Percentiles rank a stretch among this genome's conserved stretches.
Evolutionary conservation across 2,888 invertebrate genomes (phyloP).

Genomic region (Malthinus seriepunctatus): DNA sequence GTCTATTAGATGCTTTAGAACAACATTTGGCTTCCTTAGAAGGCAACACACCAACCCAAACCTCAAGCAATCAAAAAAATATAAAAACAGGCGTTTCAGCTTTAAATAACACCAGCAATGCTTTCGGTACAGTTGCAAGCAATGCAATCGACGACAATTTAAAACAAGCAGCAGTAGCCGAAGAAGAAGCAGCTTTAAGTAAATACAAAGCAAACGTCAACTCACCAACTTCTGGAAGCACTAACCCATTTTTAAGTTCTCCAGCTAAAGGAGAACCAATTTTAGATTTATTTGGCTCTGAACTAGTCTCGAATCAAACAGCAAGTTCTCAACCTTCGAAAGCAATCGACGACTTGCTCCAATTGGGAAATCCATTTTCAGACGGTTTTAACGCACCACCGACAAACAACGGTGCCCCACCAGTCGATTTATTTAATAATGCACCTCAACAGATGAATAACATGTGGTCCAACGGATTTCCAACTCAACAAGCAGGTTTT

Average conservation of each 20-base stretch:
- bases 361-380: constrained; percentile 90
- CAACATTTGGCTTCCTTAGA: constrained; percentile 94
- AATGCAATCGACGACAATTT: constrained; percentile 83
- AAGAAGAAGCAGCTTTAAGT: constrained; percentile 95
- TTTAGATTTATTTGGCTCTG: constrained; percentile 80
- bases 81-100: constrained; percentile 88
- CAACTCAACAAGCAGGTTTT: constrained; percentile 33
- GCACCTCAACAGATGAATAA: constrained; percentile 20
- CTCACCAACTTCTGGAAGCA: constrained; percentile 72
- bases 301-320: constrained; percentile 53
- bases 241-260: constrained; percentile 85
- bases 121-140: constrained; percentile 83
- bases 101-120: constrained; percentile 84
- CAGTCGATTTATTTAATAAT: constrained; percentile 24
- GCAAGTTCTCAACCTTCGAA: constrained; percentile 53
- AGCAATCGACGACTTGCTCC: constrained; percentile 87
- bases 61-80: constrained; percentile 85
- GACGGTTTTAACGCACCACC: constrained; percentile 61
- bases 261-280: constrained; percentile 63
- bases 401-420: constrained; percentile 30
- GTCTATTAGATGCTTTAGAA: constrained; percentile 95
- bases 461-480: constrained; percentile 50
- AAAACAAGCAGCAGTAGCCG: constrained; percentile 86
- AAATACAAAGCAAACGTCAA: constrained; percentile 91
- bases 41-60: constrained; percentile 88